Conservation (phyloP, 1,140 invertebrate genomes). For the Drosophila azteca region DNA sequence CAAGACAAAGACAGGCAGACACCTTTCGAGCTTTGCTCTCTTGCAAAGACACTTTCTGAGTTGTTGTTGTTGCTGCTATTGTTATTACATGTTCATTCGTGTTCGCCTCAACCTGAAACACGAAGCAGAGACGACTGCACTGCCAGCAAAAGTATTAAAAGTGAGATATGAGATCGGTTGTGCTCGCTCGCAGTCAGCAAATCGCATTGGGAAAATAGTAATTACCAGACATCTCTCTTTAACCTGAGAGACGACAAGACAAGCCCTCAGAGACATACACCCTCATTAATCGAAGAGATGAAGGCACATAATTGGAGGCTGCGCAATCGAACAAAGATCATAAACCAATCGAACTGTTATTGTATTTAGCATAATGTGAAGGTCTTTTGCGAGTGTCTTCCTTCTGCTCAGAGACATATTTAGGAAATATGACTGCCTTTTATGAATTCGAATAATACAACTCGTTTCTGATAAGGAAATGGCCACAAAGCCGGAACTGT, state of each 20-base stretch:
- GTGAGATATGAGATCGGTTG: no score
- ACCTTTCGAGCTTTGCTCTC: no score
- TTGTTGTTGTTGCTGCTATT: no score
- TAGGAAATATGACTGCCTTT: constrained; percentile 53
- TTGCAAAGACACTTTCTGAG: no score
- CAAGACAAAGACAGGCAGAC: no score
- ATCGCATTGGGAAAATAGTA: no score
- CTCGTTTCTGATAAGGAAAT: constrained; percentile 72
- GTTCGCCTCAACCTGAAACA: no score
- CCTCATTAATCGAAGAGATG: constrained; percentile 8
- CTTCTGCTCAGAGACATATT: constrained; percentile 33
- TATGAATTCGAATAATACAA: constrained; percentile 59
- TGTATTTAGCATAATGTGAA: constrained; percentile 54
- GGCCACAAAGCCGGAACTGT: constrained; percentile 55
- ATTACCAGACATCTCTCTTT: neutral
- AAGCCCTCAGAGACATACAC: constrained; percentile 13
- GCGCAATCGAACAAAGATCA: constrained; percentile 25
- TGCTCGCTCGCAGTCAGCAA: no score
- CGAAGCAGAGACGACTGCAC: no score
- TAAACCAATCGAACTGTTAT: constrained; percentile 29
- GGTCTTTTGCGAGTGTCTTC: constrained; percentile 28
- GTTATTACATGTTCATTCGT: no score
- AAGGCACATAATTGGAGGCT: constrained; percentile 24
- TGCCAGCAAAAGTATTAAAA: no score
- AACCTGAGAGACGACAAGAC: constrained; percentile 33